These are phyloP conservation scores for Periophthalmus magnuspinnatus DNA, from an alignment of 2,797 vertebrate species.

Conservation along the genomic window DNA sequence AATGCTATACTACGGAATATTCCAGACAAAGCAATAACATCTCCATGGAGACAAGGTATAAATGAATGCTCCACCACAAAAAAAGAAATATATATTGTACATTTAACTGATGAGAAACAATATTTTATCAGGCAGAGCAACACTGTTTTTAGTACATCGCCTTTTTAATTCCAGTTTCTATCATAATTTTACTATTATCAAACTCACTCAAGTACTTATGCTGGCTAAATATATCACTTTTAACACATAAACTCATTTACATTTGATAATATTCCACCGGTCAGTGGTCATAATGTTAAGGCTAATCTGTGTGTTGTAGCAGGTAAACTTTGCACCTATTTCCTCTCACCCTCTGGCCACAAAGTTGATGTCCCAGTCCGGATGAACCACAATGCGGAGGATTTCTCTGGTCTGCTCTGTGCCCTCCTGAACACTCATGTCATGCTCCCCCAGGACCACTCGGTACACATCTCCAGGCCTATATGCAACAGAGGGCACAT, in stretches of 20 bases:
- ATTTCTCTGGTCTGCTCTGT: slow-evolving; percentile 79
- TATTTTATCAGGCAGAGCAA: too few relatives aligned
- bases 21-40: too few relatives aligned
- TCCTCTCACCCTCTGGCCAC: slow-evolving; percentile 76
- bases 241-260: neutral
- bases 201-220: too few relatives aligned
- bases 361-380: slow-evolving; percentile 72
- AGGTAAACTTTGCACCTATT: neutral
- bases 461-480: slow-evolving; percentile 77
- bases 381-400: slow-evolving; percentile 77
- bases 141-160: too few relatives aligned
- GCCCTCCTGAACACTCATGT: slow-evolving; percentile 70
- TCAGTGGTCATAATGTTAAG: neutral
- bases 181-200: too few relatives aligned
- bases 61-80: too few relatives aligned
- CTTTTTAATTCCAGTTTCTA: too few relatives aligned
- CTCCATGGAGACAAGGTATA: too few relatives aligned
- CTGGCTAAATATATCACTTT: neutral
- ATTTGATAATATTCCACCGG: neutral
- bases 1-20: too few relatives aligned
- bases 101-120: too few relatives aligned
- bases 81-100: too few relatives aligned
- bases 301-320: neutral
- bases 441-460: slow-evolving; percentile 82
- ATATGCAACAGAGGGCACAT: neutral